Evolutionary conservation across 2,888 invertebrate genomes (phyloP).

Genomic region (Drosophila cognata): DNA sequence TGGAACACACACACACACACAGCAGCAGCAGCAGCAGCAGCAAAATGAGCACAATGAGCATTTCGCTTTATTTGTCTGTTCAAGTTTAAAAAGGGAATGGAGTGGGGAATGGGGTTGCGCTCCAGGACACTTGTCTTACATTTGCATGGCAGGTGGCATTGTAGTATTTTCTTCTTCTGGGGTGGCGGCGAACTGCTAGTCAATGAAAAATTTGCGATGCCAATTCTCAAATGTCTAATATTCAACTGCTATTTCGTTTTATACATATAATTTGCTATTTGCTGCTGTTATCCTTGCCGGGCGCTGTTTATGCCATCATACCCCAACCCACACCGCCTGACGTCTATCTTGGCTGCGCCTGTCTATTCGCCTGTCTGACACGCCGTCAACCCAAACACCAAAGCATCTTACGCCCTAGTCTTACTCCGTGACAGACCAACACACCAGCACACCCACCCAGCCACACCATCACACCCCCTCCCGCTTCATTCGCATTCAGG

Average conservation of each 20-base stretch:
- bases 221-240: constrained; percentile 82
- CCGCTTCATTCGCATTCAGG: constrained; percentile 3
- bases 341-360: constrained; percentile 22
- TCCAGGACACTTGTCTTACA: constrained; percentile 51
- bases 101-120: not conserved
- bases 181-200: constrained; percentile 37
- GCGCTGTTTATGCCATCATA: constrained; percentile 29
- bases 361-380: constrained; percentile 70
- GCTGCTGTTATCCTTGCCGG: constrained; percentile 50
- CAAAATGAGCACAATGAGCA: constrained; percentile 32
- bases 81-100: constrained; percentile 30
- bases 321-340: not conserved
- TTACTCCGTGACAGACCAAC: not conserved
- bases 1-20: constrained; percentile 28
- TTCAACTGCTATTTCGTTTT: constrained; percentile 66
- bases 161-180: constrained; percentile 13
- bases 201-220: constrained; percentile 75
- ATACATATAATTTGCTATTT: constrained; percentile 61
- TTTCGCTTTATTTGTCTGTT: constrained; percentile 65
- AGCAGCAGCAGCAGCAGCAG: constrained; percentile 1
- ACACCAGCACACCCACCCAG: not conserved
- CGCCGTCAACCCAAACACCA: constrained; percentile 50
- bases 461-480: not conserved
- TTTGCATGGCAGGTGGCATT: constrained; percentile 65
- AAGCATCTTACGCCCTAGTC: constrained; percentile 17